Conservation (phyloP, 2,888 invertebrate species). For the Epirrhoe tristata region DNA sequence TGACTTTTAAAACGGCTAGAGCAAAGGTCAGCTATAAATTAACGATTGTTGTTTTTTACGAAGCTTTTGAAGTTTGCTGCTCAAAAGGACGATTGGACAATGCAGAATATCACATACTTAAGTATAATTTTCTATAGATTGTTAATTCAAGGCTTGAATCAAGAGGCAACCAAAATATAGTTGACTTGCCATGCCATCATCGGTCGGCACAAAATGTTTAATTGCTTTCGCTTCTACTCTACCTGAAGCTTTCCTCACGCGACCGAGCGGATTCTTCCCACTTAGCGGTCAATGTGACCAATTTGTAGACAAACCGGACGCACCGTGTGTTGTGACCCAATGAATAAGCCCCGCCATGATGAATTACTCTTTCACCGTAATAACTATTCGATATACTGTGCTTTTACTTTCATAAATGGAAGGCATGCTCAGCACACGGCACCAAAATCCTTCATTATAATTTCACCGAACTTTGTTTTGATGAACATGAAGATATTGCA, state of each 20-base stretch:
- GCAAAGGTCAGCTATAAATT: background rate
- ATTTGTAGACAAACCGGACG: constrained; percentile 80
- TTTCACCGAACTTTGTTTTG: background rate
- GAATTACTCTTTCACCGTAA: constrained; percentile 59
- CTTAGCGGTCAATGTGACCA: constrained; percentile 81
- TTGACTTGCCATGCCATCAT: constrained; percentile 23
- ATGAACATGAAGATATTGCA: background rate
- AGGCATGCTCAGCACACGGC: constrained; percentile 54
- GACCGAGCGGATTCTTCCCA: constrained; percentile 70
- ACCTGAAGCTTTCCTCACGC: constrained; percentile 24
- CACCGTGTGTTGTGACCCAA: constrained; percentile 70
- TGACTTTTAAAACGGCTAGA: background rate
- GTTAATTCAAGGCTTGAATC: background rate
- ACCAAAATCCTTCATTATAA: constrained; percentile 10
- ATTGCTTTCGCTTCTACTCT: constrained; percentile 28
- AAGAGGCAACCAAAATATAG: background rate
- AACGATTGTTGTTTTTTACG: constrained; percentile 3
- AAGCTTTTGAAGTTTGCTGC: constrained; percentile 4
- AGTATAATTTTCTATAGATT: background rate
- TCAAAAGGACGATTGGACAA: background rate
- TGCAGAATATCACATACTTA: background rate
- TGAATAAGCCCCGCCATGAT: constrained; percentile 65
- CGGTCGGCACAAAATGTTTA: constrained; percentile 38
- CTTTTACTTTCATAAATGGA: constrained; percentile 80
- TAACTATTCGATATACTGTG: constrained; percentile 23